phyloP scores from a whole-genome alignment of 2,888 invertebrate genomes.

The Patella pellucida region DNA sequence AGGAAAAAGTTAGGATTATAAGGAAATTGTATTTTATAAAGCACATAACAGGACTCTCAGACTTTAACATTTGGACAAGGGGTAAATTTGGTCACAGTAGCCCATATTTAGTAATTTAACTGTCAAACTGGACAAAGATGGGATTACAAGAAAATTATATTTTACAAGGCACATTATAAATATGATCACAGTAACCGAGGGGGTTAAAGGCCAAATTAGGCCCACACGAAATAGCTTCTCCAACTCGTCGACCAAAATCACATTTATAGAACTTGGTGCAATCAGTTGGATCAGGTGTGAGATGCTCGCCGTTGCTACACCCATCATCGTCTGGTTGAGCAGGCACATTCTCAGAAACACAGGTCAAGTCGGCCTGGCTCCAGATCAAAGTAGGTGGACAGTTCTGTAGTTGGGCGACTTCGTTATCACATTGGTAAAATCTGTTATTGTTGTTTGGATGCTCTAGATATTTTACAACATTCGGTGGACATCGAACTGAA shows the following conservation, averaged over 20 bases:
- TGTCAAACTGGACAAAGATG: no score
- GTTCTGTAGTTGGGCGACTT: constrained; percentile 20
- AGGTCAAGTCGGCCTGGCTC: constrained; percentile 19
- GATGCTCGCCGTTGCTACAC: neutral
- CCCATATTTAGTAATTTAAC: no score
- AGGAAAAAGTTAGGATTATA: no score
- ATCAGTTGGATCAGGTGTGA: constrained; percentile 12
- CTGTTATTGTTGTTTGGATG: constrained; percentile 19
- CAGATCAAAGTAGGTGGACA: constrained; percentile 24
- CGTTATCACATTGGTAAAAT: constrained; percentile 34
- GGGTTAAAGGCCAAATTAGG: neutral
- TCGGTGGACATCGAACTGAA: constrained; percentile 25
- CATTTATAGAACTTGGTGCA: constrained; percentile 32
- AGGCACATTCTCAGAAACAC: constrained; percentile 12
- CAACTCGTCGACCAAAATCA: constrained; percentile 8
- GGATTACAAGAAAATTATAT: neutral
- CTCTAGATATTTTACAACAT: constrained; percentile 18
- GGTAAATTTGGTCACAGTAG: no score
- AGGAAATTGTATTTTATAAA: no score
- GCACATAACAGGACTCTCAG: no score
- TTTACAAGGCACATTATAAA: neutral
- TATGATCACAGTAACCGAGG: neutral
- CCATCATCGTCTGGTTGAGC: neutral
- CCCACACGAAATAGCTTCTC: neutral
- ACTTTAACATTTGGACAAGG: no score